Percentiles rank a stretch among this genome's conserved stretches.
Evolutionary conservation across 2,888 invertebrate genomes (phyloP).

Genomic region (Cephus runcator): DNA sequence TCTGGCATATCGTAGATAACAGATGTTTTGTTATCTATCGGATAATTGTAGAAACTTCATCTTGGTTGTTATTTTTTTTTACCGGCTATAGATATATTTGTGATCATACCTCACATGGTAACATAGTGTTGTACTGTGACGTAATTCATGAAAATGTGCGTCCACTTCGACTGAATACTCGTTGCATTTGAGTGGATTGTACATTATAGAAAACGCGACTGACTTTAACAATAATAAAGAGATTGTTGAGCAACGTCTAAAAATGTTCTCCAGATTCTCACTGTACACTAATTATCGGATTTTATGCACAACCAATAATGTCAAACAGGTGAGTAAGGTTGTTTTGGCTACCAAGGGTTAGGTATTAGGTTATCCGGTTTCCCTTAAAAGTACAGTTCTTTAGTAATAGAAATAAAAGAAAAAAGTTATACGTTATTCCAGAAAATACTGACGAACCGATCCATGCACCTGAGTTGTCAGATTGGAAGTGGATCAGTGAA

Average conservation of each 20-base stretch:
- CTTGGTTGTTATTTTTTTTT: background rate
- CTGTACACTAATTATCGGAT: slow-evolving; percentile 27
- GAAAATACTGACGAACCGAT: slow-evolving; percentile 31
- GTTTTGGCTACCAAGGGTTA: background rate
- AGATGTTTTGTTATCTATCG: background rate
- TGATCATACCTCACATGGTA: too few species aligned
- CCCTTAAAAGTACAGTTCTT: background rate
- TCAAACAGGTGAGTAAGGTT: slow-evolving; percentile 35
- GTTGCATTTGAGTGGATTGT: too few species aligned
- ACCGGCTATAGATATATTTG: too few species aligned
- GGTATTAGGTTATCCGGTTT: background rate
- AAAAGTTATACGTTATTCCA: slow-evolving; percentile 11
- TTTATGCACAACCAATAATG: slow-evolving; percentile 32
- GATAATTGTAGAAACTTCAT: background rate
- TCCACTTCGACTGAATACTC: too few species aligned
- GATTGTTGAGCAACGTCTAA: slow-evolving; percentile 9
- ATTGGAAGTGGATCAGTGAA: slow-evolving; percentile 15
- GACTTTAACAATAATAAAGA: too few species aligned
- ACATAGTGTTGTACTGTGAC: too few species aligned
- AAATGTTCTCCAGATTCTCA: slow-evolving; percentile 46
- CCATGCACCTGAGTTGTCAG: slow-evolving; percentile 29
- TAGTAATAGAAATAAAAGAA: background rate
- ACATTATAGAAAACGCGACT: too few species aligned
- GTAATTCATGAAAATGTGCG: too few species aligned
- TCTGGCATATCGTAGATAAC: background rate